Evolutionary conservation across 2,113 vertebrate genomes (phyloP).

Genomic region (Carassius auratus): DNA sequence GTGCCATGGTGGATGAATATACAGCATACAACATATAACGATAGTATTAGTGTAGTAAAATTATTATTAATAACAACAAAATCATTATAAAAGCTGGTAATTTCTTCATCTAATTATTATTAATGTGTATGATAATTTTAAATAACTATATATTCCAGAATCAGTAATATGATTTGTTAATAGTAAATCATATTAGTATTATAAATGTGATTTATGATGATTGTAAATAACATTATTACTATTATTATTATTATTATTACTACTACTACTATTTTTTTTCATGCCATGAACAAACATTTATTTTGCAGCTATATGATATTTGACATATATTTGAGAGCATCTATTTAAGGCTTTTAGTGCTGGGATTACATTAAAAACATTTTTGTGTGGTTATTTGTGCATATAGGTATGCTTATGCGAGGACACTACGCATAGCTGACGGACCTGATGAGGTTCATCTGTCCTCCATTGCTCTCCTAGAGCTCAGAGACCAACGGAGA

Average conservation of each 20-base stretch:
- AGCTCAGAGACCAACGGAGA: conserved; percentile 82
- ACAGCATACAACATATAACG: no score
- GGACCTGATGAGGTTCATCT: conserved; percentile 95
- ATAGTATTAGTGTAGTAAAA: no score
- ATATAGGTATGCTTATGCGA: conserved; percentile 76
- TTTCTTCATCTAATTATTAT: neutral
- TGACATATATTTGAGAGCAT: neutral
- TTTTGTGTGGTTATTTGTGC: neutral
- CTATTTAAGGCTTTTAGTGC: neutral
- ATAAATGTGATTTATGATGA: neutral
- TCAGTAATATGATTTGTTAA: neutral
- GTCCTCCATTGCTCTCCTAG: conserved; percentile 82
- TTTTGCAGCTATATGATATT: neutral
- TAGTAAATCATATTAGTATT: no score
- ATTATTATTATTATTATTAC: neutral
- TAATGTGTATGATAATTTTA: neutral
- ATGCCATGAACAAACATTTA: neutral
- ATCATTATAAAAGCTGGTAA: no score
- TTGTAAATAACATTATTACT: neutral
- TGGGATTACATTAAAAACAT: neutral
- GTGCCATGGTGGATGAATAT: neutral
- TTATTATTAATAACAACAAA: no score
- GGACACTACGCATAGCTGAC: conserved; percentile 84
- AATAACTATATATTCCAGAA: neutral
- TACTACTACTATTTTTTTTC: neutral